phyloP scores from a whole-genome alignment of 2,113 vertebrate species.

The Neoarius graeffei region DNA sequence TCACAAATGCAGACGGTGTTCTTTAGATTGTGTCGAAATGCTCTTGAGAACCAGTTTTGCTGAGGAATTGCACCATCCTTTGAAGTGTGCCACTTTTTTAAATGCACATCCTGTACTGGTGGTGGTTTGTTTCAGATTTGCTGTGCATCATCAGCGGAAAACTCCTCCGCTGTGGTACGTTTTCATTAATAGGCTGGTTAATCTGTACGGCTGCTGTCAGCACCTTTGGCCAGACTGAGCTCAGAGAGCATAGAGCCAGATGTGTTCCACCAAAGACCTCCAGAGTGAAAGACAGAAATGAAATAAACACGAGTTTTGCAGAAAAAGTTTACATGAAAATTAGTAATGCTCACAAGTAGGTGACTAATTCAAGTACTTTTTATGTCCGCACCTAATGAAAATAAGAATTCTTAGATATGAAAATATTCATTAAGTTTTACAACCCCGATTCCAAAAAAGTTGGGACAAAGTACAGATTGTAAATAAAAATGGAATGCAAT shows the following conservation, averaged over 20 bases:
- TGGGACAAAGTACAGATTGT: too few species aligned
- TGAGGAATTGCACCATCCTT: not conserved
- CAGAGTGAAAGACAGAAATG: not conserved
- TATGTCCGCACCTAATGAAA: not conserved
- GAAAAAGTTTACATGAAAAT: not conserved
- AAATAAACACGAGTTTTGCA: not conserved
- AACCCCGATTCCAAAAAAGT: too few species aligned
- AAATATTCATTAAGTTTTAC: too few species aligned
- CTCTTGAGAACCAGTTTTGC: not conserved
- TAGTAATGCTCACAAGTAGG: not conserved
- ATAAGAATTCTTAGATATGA: too few species aligned
- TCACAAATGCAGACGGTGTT: not conserved
- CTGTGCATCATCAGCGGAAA: slow-evolving; percentile 20
- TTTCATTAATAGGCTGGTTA: slow-evolving; percentile 54
- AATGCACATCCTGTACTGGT: not conserved
- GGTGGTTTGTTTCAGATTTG: not conserved
- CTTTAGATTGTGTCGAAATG: not conserved
- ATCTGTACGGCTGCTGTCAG: slow-evolving; percentile 59
- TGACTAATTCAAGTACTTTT: not conserved
- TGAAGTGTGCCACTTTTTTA: not conserved
- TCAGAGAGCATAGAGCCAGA: not conserved
- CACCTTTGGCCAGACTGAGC: slow-evolving; percentile 38
- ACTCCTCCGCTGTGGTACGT: slow-evolving; percentile 47
- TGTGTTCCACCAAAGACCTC: not conserved
- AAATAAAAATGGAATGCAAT: too few species aligned